Conservation (phyloP, 2,113 vertebrate species). For the Pseudonaja textilis region DNA sequence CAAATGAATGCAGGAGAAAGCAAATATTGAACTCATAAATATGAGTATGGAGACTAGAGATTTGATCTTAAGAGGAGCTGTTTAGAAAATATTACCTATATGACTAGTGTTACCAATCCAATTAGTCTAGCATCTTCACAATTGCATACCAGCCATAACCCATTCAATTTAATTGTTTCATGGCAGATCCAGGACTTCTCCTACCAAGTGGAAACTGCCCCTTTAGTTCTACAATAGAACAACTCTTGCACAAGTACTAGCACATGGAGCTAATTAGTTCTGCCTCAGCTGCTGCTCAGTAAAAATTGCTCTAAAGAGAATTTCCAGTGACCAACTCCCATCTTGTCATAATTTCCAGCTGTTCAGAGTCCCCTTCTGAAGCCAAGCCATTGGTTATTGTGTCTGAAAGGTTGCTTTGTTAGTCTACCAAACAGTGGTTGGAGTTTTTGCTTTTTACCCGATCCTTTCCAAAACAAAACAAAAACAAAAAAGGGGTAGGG, state of each 20-base stretch:
- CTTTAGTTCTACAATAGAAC: neutral
- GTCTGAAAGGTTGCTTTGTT: neutral
- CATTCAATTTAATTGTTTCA: neutral
- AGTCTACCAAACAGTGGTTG: neutral
- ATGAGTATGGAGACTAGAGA: slow-evolving; percentile 10
- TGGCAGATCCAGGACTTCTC: neutral
- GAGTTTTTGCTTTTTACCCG: neutral
- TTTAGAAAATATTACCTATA: slow-evolving; percentile 14
- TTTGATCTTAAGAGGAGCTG: slow-evolving; percentile 9
- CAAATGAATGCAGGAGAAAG: slow-evolving; percentile 23
- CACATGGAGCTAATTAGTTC: neutral
- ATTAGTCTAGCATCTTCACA: neutral
- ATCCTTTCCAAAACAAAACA: neutral
- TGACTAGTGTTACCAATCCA: slow-evolving; percentile 4
- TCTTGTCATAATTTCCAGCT: neutral
- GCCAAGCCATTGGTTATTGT: neutral
- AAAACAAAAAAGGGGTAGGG: neutral
- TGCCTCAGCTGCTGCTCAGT: neutral
- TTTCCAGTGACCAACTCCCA: neutral
- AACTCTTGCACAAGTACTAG: neutral
- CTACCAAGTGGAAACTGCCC: neutral
- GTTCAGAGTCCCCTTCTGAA: neutral
- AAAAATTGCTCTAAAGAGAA: neutral
- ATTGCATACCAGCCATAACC: neutral
- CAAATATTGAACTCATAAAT: slow-evolving; percentile 30